Conservation (phyloP, 2,888 invertebrate species). For the Cheilosia pagana region DNA sequence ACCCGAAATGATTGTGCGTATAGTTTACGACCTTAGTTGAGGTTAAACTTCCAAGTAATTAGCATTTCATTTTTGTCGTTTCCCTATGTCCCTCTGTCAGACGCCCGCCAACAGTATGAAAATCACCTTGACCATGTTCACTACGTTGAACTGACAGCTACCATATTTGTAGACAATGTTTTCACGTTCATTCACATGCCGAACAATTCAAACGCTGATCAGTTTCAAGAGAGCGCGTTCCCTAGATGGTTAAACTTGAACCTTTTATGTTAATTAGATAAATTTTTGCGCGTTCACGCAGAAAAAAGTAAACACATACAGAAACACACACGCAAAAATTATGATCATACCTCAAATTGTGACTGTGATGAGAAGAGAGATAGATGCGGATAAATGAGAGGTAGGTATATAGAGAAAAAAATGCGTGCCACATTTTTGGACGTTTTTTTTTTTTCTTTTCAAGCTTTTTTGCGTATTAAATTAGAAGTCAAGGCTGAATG, state of each 20-base stretch:
- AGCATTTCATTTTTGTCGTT: neutral
- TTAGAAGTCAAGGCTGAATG: conserved; percentile 62
- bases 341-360: conserved; percentile 31
- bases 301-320: neutral
- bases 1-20: conserved; percentile 55
- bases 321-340: conserved; percentile 27
- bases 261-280: conserved; percentile 66
- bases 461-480: conserved; percentile 3
- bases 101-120: conserved; percentile 9
- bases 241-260: conserved; percentile 64
- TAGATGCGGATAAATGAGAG: neutral
- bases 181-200: conserved; percentile 32
- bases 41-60: conserved; percentile 53
- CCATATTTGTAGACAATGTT: conserved; percentile 31
- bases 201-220: conserved; percentile 21
- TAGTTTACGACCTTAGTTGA: conserved; percentile 55
- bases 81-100: conserved; percentile 33
- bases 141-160: conserved; percentile 65
- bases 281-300: conserved; percentile 45
- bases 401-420: conserved; percentile 18
- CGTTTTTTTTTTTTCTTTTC: conserved; percentile 23
- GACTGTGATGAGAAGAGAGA: neutral
- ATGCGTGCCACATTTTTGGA: conserved; percentile 40
- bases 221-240: conserved; percentile 41
- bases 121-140: conserved; percentile 72